phyloP scores from a whole-genome alignment of 2,113 vertebrate species.

The Potamarius usumacintae region DNA sequence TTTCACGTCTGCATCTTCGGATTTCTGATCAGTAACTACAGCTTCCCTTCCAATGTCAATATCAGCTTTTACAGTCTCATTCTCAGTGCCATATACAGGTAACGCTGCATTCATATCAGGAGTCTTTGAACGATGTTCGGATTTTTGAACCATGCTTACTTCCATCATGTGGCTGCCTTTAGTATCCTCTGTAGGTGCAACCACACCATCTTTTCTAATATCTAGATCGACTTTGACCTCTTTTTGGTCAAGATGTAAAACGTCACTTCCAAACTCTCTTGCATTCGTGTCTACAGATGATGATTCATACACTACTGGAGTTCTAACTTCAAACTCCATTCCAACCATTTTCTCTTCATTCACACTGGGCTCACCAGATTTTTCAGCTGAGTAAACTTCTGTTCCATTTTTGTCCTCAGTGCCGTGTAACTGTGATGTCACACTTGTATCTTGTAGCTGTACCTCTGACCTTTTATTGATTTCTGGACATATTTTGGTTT shows the following conservation, averaged over 20 bases:
- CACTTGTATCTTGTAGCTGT: background rate
- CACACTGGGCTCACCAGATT: background rate
- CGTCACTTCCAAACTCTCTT: background rate
- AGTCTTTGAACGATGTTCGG: background rate
- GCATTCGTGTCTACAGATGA: background rate
- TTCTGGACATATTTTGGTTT: constrained; percentile 24
- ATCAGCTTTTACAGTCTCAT: background rate
- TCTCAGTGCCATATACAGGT: background rate
- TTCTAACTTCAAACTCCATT: background rate
- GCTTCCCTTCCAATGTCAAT: background rate
- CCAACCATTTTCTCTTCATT: background rate
- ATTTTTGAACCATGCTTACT: background rate
- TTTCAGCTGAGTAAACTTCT: background rate
- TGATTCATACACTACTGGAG: background rate
- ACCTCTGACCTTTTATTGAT: background rate
- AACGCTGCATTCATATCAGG: background rate
- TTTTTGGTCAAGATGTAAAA: background rate
- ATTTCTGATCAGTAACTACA: constrained; percentile 3
- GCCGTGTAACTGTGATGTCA: background rate
- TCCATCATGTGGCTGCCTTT: background rate
- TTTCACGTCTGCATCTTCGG: background rate
- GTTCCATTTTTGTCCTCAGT: background rate
- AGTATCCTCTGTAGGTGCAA: background rate
- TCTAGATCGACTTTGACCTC: background rate
- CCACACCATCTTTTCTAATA: background rate